Conservation (phyloP, 2,888 invertebrate genomes). For the Synanthedon myopaeformis region DNA sequence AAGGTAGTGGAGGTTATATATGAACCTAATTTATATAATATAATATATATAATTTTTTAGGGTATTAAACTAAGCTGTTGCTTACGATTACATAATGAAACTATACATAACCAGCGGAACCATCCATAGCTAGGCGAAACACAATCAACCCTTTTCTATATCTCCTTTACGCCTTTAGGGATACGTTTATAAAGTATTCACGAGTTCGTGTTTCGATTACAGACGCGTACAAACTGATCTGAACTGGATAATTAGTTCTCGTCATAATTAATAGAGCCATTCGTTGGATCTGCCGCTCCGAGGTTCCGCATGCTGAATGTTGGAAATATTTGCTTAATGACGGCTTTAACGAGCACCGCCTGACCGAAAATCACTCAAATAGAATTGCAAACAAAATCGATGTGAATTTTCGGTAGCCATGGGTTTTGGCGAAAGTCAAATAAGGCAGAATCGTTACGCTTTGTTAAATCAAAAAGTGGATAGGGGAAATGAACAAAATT, state of each 20-base stretch:
- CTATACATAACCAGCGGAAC: too few relatives aligned
- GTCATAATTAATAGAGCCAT: constrained; percentile 32
- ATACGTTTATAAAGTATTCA: too few relatives aligned
- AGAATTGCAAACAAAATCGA: constrained; percentile 18
- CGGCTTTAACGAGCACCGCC: constrained; percentile 20
- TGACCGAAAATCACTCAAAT: constrained; percentile 13
- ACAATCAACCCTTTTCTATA: too few relatives aligned
- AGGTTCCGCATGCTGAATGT: constrained; percentile 13
- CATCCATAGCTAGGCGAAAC: too few relatives aligned
- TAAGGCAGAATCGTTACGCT: neutral
- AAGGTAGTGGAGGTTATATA: too few relatives aligned
- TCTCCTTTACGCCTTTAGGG: too few relatives aligned
- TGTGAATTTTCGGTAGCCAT: constrained; percentile 11
- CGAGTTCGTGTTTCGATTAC: constrained; percentile 2
- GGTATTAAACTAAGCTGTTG: too few relatives aligned
- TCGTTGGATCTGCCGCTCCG: constrained; percentile 13
- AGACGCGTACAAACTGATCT: constrained; percentile 20
- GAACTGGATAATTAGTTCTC: constrained; percentile 29
- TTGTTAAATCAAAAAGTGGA: too few relatives aligned
- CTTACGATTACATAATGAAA: too few relatives aligned
- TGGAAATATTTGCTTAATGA: constrained; percentile 36
- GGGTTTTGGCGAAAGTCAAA: neutral
- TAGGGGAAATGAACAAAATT: too few relatives aligned
- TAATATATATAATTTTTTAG: too few relatives aligned
- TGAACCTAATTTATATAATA: too few relatives aligned